A percentile compares a stretch with the other conserved stretches of the same genome.
Evolutionary conservation across 2,113 vertebrate species (phyloP).

Genomic region (Camelus bactrianus): DNA sequence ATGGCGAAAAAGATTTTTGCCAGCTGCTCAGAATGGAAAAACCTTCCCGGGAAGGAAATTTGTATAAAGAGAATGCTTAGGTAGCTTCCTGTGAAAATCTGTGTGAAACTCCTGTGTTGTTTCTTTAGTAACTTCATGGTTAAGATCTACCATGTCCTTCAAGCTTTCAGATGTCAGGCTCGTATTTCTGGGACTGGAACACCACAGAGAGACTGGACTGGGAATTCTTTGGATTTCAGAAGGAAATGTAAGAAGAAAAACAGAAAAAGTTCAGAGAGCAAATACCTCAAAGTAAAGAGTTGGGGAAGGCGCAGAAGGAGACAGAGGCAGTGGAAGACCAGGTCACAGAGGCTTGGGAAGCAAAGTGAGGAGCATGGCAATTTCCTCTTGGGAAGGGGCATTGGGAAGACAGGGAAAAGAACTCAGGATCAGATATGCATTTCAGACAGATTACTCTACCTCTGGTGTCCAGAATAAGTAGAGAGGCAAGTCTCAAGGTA

Average conservation of each 20-base stretch:
- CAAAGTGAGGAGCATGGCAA: neutral
- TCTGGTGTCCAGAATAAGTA: neutral
- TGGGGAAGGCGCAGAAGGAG: neutral
- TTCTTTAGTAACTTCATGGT: neutral
- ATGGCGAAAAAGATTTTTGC: neutral
- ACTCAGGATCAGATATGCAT: neutral
- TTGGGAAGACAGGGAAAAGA: neutral
- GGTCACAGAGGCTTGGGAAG: neutral
- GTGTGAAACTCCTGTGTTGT: neutral
- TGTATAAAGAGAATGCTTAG: neutral
- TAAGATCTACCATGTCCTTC: neutral
- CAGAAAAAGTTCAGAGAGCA: neutral
- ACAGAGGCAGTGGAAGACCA: neutral
- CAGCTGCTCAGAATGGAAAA: neutral
- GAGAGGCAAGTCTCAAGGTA: neutral
- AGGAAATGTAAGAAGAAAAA: neutral
- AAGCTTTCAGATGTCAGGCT: neutral
- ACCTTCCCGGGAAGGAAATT: neutral
- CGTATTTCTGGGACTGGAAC: neutral
- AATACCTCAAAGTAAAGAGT: neutral
- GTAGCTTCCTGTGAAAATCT: neutral
- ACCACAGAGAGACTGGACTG: neutral
- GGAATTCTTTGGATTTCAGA: conserved; percentile 7
- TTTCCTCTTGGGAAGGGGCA: neutral
- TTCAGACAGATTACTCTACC: neutral